Conservation (phyloP, 30 jellyfish, hydroid and myxozoan genomes). For the Hydractinia symbiolongicarpus region DNA sequence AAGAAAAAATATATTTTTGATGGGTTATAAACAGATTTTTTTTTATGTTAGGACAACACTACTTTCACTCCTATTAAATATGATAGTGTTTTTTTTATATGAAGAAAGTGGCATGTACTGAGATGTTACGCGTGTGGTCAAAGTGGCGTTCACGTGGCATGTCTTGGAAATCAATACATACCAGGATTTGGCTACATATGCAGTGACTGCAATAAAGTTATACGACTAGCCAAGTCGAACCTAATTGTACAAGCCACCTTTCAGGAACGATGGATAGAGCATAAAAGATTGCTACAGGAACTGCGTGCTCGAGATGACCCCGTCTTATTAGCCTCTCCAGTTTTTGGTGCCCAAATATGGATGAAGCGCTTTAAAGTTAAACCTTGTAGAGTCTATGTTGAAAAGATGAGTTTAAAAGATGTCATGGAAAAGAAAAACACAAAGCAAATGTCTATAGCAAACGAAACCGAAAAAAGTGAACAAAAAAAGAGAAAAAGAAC, state of each 20-base stretch:
- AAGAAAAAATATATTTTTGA: too few relatives aligned
- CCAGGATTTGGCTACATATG: slow-evolving; percentile 38
- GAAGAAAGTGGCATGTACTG: slow-evolving; percentile 43
- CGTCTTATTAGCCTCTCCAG: slow-evolving; percentile 17
- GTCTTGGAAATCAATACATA: slow-evolving; percentile 34
- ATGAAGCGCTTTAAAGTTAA: neutral
- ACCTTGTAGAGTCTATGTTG: neutral
- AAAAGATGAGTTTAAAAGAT: neutral
- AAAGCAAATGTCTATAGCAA: too few relatives aligned
- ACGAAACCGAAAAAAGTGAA: too few relatives aligned
- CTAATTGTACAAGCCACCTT: neutral
- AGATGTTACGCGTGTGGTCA: slow-evolving; percentile 59
- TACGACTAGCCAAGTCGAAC: neutral
- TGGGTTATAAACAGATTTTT: too few relatives aligned
- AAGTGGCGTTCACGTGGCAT: slow-evolving; percentile 37
- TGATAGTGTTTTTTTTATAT: neutral
- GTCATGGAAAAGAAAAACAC: too few relatives aligned
- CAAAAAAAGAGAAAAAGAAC: too few relatives aligned
- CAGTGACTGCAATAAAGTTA: slow-evolving; percentile 5
- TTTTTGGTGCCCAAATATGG: slow-evolving; percentile 6
- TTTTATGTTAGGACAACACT: too few relatives aligned
- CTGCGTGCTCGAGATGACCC: slow-evolving; percentile 19
- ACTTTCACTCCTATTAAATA: too few relatives aligned
- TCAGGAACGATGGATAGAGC: slow-evolving; percentile 10
- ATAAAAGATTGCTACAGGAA: neutral